phyloP scores from a whole-genome alignment of 2,888 invertebrate species.

The Mactromeris polynyma region DNA sequence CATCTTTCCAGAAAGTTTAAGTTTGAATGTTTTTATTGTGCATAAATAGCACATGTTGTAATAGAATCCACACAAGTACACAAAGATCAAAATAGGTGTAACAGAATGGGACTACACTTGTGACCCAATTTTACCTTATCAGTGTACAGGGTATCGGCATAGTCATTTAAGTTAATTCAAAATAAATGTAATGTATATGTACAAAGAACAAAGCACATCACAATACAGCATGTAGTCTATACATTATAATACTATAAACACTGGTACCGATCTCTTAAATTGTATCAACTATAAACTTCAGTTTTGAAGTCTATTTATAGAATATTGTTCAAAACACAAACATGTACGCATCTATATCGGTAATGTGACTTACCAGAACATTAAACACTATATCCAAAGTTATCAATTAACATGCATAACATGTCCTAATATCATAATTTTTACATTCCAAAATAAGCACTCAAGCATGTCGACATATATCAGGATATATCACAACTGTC shows the following conservation, averaged over 20 bases:
- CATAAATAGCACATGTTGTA: background rate
- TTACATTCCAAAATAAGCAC: background rate
- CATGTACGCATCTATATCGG: too few species aligned
- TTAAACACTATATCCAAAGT: background rate
- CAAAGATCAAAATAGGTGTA: background rate
- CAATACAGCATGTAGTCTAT: background rate
- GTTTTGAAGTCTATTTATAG: too few species aligned
- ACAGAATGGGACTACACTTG: background rate
- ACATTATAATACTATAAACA: background rate
- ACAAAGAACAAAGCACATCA: background rate
- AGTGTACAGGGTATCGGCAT: background rate
- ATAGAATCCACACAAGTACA: background rate
- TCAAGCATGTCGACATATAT: background rate
- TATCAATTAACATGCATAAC: background rate
- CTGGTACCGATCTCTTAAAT: too few species aligned
- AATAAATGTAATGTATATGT: background rate
- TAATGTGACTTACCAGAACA: too few species aligned
- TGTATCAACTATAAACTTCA: too few species aligned
- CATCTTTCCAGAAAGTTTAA: background rate
- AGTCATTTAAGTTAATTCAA: background rate
- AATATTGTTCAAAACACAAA: too few species aligned
- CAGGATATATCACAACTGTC: background rate
- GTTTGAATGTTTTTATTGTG: background rate
- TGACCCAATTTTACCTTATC: slow-evolving; percentile 9
- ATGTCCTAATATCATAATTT: background rate